Evolutionary conservation across 1,140 invertebrate genomes (phyloP).

Genomic region (Papilio glaucus): DNA sequence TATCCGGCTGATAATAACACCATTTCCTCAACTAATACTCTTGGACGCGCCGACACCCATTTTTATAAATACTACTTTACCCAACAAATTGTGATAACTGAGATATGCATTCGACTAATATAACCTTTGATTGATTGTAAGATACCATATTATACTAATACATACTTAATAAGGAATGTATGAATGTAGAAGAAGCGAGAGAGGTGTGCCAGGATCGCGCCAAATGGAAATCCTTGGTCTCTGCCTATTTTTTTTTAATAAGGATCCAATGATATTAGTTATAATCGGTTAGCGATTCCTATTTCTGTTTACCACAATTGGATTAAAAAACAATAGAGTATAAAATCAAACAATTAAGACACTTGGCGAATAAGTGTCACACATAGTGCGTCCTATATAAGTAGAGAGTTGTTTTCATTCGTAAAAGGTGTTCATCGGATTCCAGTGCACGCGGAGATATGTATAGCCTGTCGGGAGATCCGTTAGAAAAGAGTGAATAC

Average conservation of each 20-base stretch:
- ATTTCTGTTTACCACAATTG: background rate
- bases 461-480: constrained; percentile 29
- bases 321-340: background rate
- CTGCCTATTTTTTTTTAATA: no score
- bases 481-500: constrained; percentile 34
- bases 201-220: no score
- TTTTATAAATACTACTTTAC: constrained; percentile 21
- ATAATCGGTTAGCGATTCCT: background rate
- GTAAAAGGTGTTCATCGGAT: constrained; percentile 34
- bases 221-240: no score
- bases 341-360: background rate
- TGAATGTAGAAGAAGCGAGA: no score
- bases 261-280: no score
- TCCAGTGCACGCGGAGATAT: constrained; percentile 32
- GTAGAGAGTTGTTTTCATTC: constrained; percentile 28
- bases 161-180: no score
- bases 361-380: background rate
- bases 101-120: background rate
- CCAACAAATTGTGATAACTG: constrained; percentile 9
- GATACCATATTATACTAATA: no score
- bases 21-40: constrained; percentile 63
- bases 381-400: constrained; percentile 33
- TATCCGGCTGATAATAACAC: constrained; percentile 77
- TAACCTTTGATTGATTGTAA: background rate
- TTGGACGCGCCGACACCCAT: constrained; percentile 36